Evolutionary conservation across 2,797 vertebrate genomes (phyloP).

Genomic region (Microctenopoma stevenorrisi): DNA sequence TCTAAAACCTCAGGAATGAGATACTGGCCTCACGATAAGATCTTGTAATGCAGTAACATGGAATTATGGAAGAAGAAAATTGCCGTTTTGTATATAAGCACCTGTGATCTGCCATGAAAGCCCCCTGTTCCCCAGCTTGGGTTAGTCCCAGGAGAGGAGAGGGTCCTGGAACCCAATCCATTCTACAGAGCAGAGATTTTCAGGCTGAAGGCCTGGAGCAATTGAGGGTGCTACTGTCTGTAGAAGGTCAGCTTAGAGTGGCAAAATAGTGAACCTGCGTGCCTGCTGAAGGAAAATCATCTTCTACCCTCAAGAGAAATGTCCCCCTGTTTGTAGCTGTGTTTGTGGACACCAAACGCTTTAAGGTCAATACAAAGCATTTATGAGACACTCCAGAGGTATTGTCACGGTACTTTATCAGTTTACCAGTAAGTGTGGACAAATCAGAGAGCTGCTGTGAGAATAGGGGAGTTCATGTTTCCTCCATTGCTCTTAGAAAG

Average conservation of each 20-base stretch:
- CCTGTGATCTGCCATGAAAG: slow-evolving; percentile 87
- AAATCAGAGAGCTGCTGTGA: slow-evolving; percentile 65
- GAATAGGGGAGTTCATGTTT: slow-evolving; percentile 60
- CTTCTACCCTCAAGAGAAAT: slow-evolving; percentile 63
- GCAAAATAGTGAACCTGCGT: slow-evolving; percentile 73
- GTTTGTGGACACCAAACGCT: slow-evolving; percentile 73
- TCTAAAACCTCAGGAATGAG: slow-evolving; percentile 87
- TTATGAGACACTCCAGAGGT: slow-evolving; percentile 68
- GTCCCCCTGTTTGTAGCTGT: slow-evolving; percentile 39
- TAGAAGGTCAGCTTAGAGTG: slow-evolving; percentile 71
- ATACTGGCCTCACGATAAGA: slow-evolving; percentile 85
- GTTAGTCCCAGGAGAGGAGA: slow-evolving; percentile 76
- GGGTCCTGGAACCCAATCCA: slow-evolving; percentile 77
- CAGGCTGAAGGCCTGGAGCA: slow-evolving; percentile 69
- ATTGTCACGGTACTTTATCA: slow-evolving; percentile 64
- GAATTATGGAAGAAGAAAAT: slow-evolving; percentile 88
- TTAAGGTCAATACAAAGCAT: slow-evolving; percentile 72
- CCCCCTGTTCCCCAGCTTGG: slow-evolving; percentile 79
- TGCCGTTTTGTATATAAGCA: slow-evolving; percentile 89
- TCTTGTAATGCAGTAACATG: slow-evolving; percentile 87
- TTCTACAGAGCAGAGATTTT: slow-evolving; percentile 74
- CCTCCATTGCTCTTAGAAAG: slow-evolving; percentile 45
- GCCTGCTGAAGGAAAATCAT: slow-evolving; percentile 73
- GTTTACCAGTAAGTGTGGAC: slow-evolving; percentile 63
- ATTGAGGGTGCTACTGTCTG: slow-evolving; percentile 71